Base-by-base conservation (phyloP, 1,140 invertebrate species). In the Neuroterus valhalla region DNA sequence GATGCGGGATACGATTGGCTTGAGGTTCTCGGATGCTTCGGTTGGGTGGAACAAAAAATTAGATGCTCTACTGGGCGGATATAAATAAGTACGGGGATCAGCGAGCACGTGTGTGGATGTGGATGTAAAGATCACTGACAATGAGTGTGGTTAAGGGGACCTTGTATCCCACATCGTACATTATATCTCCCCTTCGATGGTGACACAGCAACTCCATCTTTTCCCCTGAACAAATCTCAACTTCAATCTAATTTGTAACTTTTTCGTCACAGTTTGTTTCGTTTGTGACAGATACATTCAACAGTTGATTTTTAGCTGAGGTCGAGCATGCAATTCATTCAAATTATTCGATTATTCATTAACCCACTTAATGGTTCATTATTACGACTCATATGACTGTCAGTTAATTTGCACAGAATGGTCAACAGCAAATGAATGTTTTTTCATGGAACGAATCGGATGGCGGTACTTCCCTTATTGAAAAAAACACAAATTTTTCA, bases 51-150 rank as follows among this genome's bases (percentile, higher is more conserved):
- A 8, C 12, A 62, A 62, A 38, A 62, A 62, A 62, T 38, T 11
- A 38, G 26, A 14, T 23, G 55, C 55, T 62, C 23, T 62, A 62
- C 55, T 62, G 31, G 55, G 55, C 55, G 55, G 55, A 38, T 62
- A 62, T 62, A 62, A 74, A 74, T 70, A 74, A 70, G 52, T 68
- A 62, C 50, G 23, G 72, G 23, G 68, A 74, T 74, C 69, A 74
- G 68, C 55, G 68, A 70, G 68, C 72, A 70, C 72, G 72, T 74
- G 68, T 43, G 62, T 50, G 31, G 50, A 50, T 44, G 62, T 48
- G 31, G 43, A 50, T 55, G 14, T 42, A 67, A 73, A 74, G 67
- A 69, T 55, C 31, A 62, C 23, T 17, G n/a, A 42, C 31, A 62
- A n/a, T 17, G n/a, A 42, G 42, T 21, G 48, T 48, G 44, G n/a